Evolutionary conservation across 2,888 invertebrate species (phyloP).

Genomic region (Andrena bicolor): DNA sequence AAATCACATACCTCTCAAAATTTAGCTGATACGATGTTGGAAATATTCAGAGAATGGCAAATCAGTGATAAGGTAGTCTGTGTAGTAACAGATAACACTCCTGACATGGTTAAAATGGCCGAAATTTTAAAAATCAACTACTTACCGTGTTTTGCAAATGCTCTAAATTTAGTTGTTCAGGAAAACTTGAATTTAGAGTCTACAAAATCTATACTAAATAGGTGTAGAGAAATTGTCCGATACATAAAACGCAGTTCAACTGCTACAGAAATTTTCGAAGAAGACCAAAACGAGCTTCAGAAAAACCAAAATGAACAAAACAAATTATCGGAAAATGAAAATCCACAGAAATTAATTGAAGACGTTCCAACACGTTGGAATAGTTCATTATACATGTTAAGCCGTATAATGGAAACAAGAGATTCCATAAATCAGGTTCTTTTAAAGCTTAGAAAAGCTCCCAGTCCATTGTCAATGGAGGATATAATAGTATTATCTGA

Average conservation of each 20-base stretch:
- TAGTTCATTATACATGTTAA: too few species aligned
- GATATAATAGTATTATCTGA: too few species aligned
- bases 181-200: constrained; percentile 10
- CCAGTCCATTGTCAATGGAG: too few species aligned
- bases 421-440: too few species aligned
- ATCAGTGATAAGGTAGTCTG: constrained; percentile 5
- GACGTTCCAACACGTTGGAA: too few species aligned
- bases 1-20: not conserved
- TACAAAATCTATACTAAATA: not conserved
- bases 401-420: too few species aligned
- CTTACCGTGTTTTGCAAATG: not conserved
- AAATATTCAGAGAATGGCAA: not conserved
- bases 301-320: too few species aligned
- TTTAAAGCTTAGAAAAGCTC: too few species aligned
- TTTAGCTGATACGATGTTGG: not conserved
- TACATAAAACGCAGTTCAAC: not conserved
- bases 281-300: too few species aligned
- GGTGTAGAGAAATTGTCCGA: not conserved
- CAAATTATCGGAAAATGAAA: too few species aligned
- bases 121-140: not conserved
- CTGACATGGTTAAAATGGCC: not conserved
- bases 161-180: not conserved
- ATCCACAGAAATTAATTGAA: too few species aligned
- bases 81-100: constrained; percentile 13
- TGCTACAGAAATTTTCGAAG: not conserved